These are phyloP conservation scores for Marcusenius ussheri DNA, from an alignment of 2,113 vertebrate species.

Conservation along the genomic window DNA sequence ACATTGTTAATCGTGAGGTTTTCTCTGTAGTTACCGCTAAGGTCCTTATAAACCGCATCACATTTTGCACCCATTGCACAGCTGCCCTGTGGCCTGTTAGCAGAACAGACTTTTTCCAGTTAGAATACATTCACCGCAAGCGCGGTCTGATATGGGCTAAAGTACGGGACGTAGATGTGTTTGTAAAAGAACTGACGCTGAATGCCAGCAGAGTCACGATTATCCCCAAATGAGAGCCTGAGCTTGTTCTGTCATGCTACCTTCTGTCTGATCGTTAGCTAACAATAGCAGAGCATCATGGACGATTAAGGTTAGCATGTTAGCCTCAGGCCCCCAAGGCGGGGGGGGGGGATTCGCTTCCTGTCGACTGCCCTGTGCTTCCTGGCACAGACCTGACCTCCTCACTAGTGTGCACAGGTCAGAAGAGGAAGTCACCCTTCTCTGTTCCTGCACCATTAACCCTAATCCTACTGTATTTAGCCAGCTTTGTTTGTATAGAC, in stretches of 20 bases:
- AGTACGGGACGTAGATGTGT: not conserved
- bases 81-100: not conserved
- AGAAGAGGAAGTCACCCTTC: not conserved
- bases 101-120: no score
- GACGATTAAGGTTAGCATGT: no score
- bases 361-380: not conserved
- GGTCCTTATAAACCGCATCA: not conserved
- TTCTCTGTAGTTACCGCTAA: not conserved
- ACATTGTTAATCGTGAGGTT: not conserved
- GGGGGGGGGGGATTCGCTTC: no score
- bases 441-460: not conserved
- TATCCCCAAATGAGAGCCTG: no score
- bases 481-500: not conserved
- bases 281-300: not conserved
- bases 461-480: not conserved
- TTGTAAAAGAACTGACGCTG: no score
- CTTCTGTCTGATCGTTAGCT: not conserved
- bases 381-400: not conserved
- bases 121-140: not conserved
- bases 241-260: not conserved
- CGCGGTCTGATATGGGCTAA: not conserved
- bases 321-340: not conserved
- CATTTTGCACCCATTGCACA: not conserved
- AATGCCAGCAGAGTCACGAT: no score
- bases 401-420: not conserved